These are phyloP conservation scores for Periophthalmus modestus DNA, from an alignment of 2,113 vertebrate genomes.

Conservation along the genomic window DNA sequence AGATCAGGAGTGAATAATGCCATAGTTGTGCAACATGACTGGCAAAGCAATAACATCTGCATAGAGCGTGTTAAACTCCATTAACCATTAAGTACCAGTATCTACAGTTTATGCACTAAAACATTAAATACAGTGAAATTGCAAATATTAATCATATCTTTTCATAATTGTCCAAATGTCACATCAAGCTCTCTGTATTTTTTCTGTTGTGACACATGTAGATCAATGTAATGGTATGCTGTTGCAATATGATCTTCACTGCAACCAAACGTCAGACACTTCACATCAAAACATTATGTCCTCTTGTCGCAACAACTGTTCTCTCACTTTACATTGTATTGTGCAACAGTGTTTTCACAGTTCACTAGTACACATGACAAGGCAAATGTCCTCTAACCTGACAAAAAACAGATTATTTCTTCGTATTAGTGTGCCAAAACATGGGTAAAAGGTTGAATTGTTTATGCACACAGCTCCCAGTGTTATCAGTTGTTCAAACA, in stretches of 20 bases:
- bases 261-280: constrained; percentile 13
- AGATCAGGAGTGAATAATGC: no score
- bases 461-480: constrained; percentile 47
- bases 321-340: constrained; percentile 42
- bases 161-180: not conserved
- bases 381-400: constrained; percentile 2
- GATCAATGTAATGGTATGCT: not conserved
- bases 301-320: constrained; percentile 40
- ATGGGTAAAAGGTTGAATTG: constrained; percentile 31
- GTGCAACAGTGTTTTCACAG: constrained; percentile 55
- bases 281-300: constrained; percentile 13
- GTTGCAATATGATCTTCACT: constrained; percentile 13
- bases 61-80: not conserved
- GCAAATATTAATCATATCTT: not conserved
- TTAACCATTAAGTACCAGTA: not conserved
- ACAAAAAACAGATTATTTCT: constrained; percentile 19
- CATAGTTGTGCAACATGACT: no score
- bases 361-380: constrained; percentile 30
- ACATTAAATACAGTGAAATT: not conserved
- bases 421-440: constrained; percentile 26
- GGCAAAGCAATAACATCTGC: no score
- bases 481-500: constrained; percentile 72
- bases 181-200: no score
- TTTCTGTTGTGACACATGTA: not conserved
- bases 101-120: not conserved